Conservation (phyloP, 2,888 invertebrate species). For the Hypsopygia costalis region DNA sequence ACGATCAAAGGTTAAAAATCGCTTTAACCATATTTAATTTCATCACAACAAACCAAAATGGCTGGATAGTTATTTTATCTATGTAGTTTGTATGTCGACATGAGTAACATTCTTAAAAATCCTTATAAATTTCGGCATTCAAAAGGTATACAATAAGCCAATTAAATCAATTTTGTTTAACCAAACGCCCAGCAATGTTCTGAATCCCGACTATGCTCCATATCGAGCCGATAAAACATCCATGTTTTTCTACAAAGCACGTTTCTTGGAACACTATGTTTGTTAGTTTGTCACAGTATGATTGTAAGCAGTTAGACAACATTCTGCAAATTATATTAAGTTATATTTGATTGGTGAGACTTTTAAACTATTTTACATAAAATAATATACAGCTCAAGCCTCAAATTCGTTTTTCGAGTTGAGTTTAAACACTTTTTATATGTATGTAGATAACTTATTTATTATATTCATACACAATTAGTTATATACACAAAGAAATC, state of each 20-base stretch:
- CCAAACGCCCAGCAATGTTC: constrained; percentile 45
- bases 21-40: too few relatives aligned
- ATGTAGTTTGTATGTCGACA: background rate
- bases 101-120: background rate
- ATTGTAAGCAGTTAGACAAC: background rate
- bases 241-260: constrained; percentile 72
- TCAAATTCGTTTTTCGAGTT: too few relatives aligned
- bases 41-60: too few relatives aligned
- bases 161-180: constrained; percentile 27
- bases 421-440: too few relatives aligned
- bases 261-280: constrained; percentile 59
- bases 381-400: too few relatives aligned
- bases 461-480: too few relatives aligned
- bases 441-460: too few relatives aligned
- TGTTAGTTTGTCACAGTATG: constrained; percentile 16
- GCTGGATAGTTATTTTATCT: background rate
- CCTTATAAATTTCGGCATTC: constrained; percentile 9
- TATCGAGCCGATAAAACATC: constrained; percentile 68
- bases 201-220: constrained; percentile 59
- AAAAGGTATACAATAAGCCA: constrained; percentile 13
- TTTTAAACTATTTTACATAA: too few relatives aligned
- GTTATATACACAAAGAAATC: too few relatives aligned
- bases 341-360: too few relatives aligned
- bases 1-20: too few relatives aligned
- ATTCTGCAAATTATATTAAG: too few relatives aligned